These are phyloP conservation scores for Notocelia uddmanniana DNA, from an alignment of 2,888 invertebrate species.

Conservation along the genomic window DNA sequence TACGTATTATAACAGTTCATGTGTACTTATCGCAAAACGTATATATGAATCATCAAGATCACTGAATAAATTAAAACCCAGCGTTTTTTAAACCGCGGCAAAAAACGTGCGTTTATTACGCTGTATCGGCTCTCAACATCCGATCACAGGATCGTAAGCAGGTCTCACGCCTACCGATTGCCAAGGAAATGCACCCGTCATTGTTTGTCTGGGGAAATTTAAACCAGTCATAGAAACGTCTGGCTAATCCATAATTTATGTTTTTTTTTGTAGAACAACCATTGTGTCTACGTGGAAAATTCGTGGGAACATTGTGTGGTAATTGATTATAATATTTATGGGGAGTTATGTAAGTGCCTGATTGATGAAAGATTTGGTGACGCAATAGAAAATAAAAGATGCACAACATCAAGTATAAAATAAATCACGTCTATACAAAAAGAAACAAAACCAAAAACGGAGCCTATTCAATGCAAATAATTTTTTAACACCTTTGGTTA, in stretches of 20 bases:
- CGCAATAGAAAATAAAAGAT: too few species aligned
- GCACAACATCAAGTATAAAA: too few species aligned
- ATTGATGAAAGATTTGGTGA: too few species aligned
- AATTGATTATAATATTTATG: neutral
- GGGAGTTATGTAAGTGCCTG: too few species aligned
- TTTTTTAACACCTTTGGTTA: too few species aligned
- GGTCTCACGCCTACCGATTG: neutral
- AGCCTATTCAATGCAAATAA: too few species aligned
- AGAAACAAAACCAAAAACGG: too few species aligned
- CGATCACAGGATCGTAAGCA: conserved; percentile 1
- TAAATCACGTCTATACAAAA: too few species aligned
- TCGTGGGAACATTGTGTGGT: neutral
- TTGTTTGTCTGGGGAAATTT: conserved; percentile 17
- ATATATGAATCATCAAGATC: too few species aligned
- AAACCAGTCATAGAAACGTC: neutral
- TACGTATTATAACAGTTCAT: too few species aligned
- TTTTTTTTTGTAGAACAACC: neutral
- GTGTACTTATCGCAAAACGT: too few species aligned
- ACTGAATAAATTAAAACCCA: neutral
- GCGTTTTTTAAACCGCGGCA: neutral
- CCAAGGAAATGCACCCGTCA: conserved; percentile 10
- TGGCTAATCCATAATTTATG: neutral
- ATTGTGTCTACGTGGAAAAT: neutral
- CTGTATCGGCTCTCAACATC: neutral
- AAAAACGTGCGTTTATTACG: conserved; percentile 18